Evolutionary conservation across 1,140 invertebrate species (phyloP).

Genomic region (Drosophila pseudoobscura): DNA sequence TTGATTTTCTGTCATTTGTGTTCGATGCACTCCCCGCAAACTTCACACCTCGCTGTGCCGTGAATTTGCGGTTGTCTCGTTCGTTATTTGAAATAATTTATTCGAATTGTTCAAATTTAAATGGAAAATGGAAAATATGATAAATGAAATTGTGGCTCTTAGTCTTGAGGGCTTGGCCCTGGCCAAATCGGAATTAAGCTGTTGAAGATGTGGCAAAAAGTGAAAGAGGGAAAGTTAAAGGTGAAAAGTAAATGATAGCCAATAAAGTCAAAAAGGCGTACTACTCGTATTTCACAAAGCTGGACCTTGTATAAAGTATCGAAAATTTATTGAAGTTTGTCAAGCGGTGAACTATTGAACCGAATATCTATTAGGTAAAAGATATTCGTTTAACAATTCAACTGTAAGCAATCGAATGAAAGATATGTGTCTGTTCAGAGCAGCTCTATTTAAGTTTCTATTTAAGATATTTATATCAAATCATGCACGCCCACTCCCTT

Average conservation of each 20-base stretch:
- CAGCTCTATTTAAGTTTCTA: too few species aligned
- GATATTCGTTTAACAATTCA: too few species aligned
- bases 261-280: background rate
- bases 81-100: slow-evolving; percentile 40
- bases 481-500: too few species aligned
- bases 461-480: too few species aligned
- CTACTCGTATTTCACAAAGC: too few species aligned
- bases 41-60: slow-evolving; percentile 1
- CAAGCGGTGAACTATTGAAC: too few species aligned
- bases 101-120: slow-evolving; percentile 39
- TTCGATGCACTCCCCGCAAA: slow-evolving; percentile 38
- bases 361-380: too few species aligned
- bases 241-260: background rate
- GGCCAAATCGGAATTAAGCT: slow-evolving; percentile 15
- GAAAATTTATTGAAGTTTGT: background rate
- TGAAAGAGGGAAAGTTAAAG: background rate
- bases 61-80: slow-evolving; percentile 27
- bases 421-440: too few species aligned
- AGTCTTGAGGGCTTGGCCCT: slow-evolving; percentile 27
- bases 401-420: too few species aligned
- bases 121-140: slow-evolving; percentile 41
- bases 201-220: slow-evolving; percentile 6
- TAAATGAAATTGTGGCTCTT: slow-evolving; percentile 43
- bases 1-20: slow-evolving; percentile 73
- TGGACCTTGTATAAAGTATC: too few species aligned